Base-by-base conservation (phyloP, 2,797 vertebrate genomes). In the Nannoperca australis region DNA sequence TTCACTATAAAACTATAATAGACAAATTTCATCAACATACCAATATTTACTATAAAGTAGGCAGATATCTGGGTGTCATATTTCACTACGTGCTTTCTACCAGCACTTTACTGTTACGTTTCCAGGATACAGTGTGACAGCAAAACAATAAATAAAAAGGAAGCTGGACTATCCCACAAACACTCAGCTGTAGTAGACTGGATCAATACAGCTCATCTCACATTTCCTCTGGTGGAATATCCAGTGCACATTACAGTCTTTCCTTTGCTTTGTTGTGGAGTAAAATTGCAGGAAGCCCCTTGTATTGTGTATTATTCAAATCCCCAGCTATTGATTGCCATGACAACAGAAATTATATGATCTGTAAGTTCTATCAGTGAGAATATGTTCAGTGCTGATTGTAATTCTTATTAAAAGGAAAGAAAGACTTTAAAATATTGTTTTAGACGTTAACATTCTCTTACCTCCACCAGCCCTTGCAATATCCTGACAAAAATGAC, bases 401-500 rank as follows among this genome's bases (percentile, higher is more conserved):
- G 65, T 0, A 0, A 47, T 34, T 30, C 34, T 9, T 36, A 14
- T 32, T 3, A n/a, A 60, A 60, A 71, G 3, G 3, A n/a, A 44
- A 53, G 3, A 32, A 12, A 47, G 12, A 44, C n/a, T 55, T 7
- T 2, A n/a, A 54, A 44, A 53, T 49, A 22, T 7, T 61, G 20
- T 34, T 38, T 36, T 22, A 34, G 4, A 62, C 24, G 8, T 13
- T 22, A 44, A 34, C 17, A n/a, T n/a, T 6, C 34, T 56, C 95
- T 78, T 95, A 99, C 98, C 97, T 99, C 98, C 40, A 99, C 98
- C 81, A 99, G 95, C 30, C 98, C 98, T 91, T 99, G 98, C 82
- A 99, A 85, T 94, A 99, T 98, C 91, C 98, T 96, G 1, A 99
- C 97, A 73, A 98, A 98, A 82, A 99, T 97, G 88, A 99, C 98